phyloP scores from a whole-genome alignment of 2,113 vertebrate species.

The Mesocricetus auratus region DNA sequence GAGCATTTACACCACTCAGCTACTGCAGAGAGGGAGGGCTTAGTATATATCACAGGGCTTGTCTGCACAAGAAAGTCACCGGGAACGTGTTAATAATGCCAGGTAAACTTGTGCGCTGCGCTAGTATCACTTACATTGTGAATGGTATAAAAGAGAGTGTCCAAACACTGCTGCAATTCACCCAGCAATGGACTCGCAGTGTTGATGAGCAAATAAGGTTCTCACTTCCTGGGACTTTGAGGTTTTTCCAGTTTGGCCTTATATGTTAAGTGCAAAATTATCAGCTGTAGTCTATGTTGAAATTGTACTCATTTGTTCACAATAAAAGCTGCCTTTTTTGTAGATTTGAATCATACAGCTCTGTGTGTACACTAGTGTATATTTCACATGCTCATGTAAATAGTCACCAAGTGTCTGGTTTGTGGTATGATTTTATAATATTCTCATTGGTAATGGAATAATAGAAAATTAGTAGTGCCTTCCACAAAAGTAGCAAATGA shows the following conservation, averaged over 20 bases:
- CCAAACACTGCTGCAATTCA: not conserved
- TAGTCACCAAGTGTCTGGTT: slow-evolving; percentile 5
- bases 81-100: not conserved
- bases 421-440: slow-evolving; percentile 14
- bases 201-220: not conserved
- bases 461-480: slow-evolving; percentile 33
- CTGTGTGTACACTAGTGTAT: too few species aligned
- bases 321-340: not conserved
- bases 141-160: not conserved
- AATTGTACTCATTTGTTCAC: not conserved
- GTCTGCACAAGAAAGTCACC: not conserved
- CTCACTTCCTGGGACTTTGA: not conserved
- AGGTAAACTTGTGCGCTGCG: not conserved
- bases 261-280: not conserved
- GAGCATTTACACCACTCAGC: not conserved
- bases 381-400: not conserved
- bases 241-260: not conserved
- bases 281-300: not conserved
- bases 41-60: not conserved
- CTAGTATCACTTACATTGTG: not conserved
- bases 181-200: not conserved
- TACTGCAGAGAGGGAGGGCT: not conserved
- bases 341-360: not conserved
- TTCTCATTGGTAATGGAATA: not conserved
- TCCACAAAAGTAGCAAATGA: slow-evolving; percentile 39